Evolutionary conservation across 2,888 invertebrate species (phyloP), one percentile per base, ranked within the genome.

Genomic region (Sylvicola cinctus): DNA sequence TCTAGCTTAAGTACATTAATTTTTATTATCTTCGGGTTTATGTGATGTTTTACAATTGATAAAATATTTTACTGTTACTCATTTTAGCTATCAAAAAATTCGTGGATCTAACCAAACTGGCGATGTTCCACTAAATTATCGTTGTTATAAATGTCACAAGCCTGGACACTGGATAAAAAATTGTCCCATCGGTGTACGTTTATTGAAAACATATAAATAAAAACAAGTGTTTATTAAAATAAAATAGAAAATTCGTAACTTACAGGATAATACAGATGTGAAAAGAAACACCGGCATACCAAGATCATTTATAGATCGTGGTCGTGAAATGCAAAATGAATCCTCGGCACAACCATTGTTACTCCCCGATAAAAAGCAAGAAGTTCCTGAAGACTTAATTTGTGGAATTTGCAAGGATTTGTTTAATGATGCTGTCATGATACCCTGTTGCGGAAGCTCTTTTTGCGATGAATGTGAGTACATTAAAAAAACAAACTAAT

Each of bases 251-350:
- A 13, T 11, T 38, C 32, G 10, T 34, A 13, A 11, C 13, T 20
- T 16, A 38, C 37, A 62, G 61, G 55, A 59, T 62, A 78, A 70
- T 50, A 68, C 71, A 14, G 84, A 87, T 52, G 74, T 90, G 39
- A 88, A 88, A 49, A 74, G 93, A 48, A 91, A 88, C 49, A 95
- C 96, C 25, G 98, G 98, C 28, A 98, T 98, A 48, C 98, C 98
- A 6, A 68, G 83, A 44, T 91, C 90, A 62, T 93, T 93, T 63
- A 81, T 91, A 76, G 81, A 85, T 38, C 76, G 81, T 31, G 91
- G 90, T n/a, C 7, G 11, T 8, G n/a, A n/a, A n/a, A n/a, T n/a
- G n/a, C 7, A 25, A 11, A 32, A 29, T 5, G 36, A 38, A 29
- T 25, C 38, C 25, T 7, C 32, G 3, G 16, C 33, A 37, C 41